Percentiles rank a stretch among this genome's conserved stretches.
Conservation (phyloP, 2,113 vertebrate species). For the Heterocephalus glaber region DNA sequence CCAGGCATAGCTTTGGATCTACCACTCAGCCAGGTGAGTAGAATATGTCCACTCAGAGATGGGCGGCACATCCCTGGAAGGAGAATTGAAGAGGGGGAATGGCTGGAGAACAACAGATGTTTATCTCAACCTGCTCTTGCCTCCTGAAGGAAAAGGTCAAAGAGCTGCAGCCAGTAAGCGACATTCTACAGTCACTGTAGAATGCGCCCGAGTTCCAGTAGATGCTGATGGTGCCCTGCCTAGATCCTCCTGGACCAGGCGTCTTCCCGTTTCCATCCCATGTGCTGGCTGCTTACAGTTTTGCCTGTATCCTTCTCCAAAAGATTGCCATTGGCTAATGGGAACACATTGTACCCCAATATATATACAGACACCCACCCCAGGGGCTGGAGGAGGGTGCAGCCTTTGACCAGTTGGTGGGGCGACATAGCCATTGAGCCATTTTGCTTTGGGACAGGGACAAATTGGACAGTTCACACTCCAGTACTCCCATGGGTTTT, state of each 20-base stretch:
- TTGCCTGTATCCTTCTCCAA: neutral
- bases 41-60: too few species aligned
- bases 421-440: accelerated
- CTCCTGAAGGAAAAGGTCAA: neutral
- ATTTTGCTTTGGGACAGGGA: neutral
- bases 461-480: neutral
- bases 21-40: neutral
- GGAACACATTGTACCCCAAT: neutral
- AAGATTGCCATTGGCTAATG: neutral
- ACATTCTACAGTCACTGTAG: accelerated
- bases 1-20: neutral
- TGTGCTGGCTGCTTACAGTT: neutral
- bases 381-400: accelerated
- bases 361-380: neutral
- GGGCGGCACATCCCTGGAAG: accelerated
- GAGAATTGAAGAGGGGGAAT: accelerated
- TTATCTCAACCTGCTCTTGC: neutral
- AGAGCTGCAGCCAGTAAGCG: too few species aligned
- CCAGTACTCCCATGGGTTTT: neutral
- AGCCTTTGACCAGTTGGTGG: neutral
- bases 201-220: accelerated
- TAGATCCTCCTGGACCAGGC: neutral
- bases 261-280: accelerated
- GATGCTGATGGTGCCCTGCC: too few species aligned
- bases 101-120: neutral